Evolutionary conservation across 23 tunicate species (phyloP), one percentile per base, ranked within the genome.

Genomic region (Botrylloides violaceus): DNA sequence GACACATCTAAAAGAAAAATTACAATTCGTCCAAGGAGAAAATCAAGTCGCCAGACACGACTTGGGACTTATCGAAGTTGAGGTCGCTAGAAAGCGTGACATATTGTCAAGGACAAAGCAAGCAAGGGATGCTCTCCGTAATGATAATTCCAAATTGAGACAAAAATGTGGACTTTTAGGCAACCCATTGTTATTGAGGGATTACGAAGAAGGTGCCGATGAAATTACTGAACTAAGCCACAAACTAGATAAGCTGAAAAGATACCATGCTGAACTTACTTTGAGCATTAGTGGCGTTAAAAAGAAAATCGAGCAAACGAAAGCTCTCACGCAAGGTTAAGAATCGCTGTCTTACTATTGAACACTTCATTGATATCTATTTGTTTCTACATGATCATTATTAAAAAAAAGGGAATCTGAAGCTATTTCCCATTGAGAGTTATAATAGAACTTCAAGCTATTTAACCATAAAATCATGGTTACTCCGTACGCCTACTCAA

Each of bases 11-110:
- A 90, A 90, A 53, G 97, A 90, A 65, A 90, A 90, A 57, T 56
- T 90, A 5, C 85, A 90, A 57, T 90, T 90, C 59, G 86, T 83
- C 29, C 90, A 90, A 75, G 90, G 82, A 33, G 97, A 90, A 49
- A 90, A 90, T 56, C 77, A 70, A 4, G 84, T 78, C 5, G 34
- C 65, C 36, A 90, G 79, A 57, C 83, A 76, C 29, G 72, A 79
- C 26, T 68, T 90, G 50, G 77, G 77, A 18, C 61, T 29, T 19
- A 82, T 90, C 30, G 97, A 90, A 62, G 65, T 65, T 64, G 73
- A 90, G 39, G 90, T 90, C 32, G 95, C 95, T 25, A 35, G 5
- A 27, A 75, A 75, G 79, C 84, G 97, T 3, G 97, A 90, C 65
- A 72, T 90, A 56, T 49, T 90, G 31, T 83, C 89, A 29, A 56